Evolutionary conservation across 1,140 invertebrate genomes (phyloP).

Genomic region (Ceratosolen solmsi): DNA sequence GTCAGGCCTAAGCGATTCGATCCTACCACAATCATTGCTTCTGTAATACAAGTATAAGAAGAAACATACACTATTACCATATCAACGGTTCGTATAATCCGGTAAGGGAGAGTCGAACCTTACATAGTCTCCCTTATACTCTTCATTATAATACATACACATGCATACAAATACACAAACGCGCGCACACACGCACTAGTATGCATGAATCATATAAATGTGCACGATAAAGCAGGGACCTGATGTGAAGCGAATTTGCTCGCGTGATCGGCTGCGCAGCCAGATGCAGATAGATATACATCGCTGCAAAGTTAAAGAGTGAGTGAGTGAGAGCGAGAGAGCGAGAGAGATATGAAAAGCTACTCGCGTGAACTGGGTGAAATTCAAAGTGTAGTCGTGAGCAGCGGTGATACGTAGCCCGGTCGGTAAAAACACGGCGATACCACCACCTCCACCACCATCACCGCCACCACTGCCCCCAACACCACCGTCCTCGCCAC

Average conservation of each 20-base stretch:
- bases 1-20: background rate
- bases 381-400: slow-evolving; percentile 11
- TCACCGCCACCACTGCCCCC: background rate
- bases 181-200: background rate
- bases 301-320: background rate
- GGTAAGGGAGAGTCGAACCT: slow-evolving; percentile 27
- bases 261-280: slow-evolving; percentile 28
- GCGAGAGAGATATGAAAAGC: background rate
- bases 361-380: slow-evolving; percentile 3
- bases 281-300: background rate
- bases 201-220: background rate
- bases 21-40: background rate
- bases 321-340: slow-evolving; percentile 3
- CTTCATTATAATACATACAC: no score
- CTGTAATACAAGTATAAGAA: background rate
- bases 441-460: background rate
- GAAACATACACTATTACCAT: background rate
- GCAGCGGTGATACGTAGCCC: slow-evolving; percentile 5
- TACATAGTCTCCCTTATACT: background rate
- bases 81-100: background rate
- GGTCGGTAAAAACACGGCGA: slow-evolving; percentile 41
- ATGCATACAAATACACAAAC: background rate
- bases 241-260: slow-evolving; percentile 21
- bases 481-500: background rate
- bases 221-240: slow-evolving; percentile 45